These are phyloP conservation scores for Heterodera schachtii DNA, from an alignment of 1,140 invertebrate species.

Conservation along the genomic window DNA sequence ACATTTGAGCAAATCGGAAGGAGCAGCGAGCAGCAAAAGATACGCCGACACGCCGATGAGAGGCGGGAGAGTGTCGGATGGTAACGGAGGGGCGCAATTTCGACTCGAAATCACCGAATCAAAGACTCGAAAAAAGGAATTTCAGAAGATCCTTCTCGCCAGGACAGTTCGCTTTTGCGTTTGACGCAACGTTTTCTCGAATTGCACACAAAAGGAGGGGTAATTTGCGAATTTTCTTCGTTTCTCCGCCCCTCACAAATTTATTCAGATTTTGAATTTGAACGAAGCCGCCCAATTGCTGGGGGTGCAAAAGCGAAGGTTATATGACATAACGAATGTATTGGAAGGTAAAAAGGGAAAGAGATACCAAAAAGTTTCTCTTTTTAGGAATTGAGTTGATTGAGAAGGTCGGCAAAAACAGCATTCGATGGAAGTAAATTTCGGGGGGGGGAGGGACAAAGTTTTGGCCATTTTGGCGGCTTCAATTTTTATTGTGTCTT, in stretches of 20 bases:
- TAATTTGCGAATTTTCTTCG: conserved; percentile 3
- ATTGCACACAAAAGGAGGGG: conserved; percentile 40
- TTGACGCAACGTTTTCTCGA: conserved; percentile 59
- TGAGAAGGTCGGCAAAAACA: conserved; percentile 71
- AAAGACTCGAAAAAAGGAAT: not conserved
- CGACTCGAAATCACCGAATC: too few relatives aligned
- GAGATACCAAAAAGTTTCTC: not conserved
- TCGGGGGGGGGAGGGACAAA: not conserved
- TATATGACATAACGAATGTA: conserved; percentile 72
- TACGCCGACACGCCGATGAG: not conserved
- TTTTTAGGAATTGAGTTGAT: conserved; percentile 68
- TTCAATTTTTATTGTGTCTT: too few relatives aligned
- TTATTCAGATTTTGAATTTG: conserved; percentile 56
- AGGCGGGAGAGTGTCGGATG: not conserved
- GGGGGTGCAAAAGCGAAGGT: conserved; percentile 66
- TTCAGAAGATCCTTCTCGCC: conserved; percentile 37
- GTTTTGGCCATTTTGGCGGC: too few relatives aligned
- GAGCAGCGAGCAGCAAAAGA: not conserved
- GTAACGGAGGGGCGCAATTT: not conserved
- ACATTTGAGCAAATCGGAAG: conserved; percentile 18
- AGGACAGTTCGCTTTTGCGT: conserved; percentile 58
- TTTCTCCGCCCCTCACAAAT: not conserved
- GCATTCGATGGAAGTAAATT: conserved; percentile 60
- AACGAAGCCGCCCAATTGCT: conserved; percentile 60
- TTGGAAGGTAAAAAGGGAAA: conserved; percentile 65